Percentiles rank a stretch among this genome's conserved stretches.
Evolutionary conservation across 2,113 vertebrate species (phyloP).

Genomic region (Eulacestoma nigropectus): DNA sequence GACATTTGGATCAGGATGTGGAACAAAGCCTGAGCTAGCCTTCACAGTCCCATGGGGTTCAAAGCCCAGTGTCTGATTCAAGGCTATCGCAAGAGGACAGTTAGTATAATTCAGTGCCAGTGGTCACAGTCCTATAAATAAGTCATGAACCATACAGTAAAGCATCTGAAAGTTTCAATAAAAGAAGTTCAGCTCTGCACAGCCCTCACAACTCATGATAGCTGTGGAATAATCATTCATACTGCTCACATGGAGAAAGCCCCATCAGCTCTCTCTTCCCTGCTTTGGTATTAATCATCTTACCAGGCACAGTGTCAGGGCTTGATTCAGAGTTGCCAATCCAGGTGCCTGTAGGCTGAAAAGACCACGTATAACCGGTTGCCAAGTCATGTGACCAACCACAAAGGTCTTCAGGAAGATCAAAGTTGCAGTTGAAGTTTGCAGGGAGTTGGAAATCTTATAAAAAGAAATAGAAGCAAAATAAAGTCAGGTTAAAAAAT

Average conservation of each 20-base stretch:
- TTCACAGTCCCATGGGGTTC: neutral
- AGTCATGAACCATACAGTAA: neutral
- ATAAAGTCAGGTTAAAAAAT: constrained; percentile 47
- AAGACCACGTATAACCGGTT: constrained; percentile 83
- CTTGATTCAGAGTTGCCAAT: constrained; percentile 73
- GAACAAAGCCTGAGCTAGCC: neutral
- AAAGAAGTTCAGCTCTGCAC: neutral
- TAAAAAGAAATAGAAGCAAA: constrained; percentile 41
- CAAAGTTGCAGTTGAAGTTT: constrained; percentile 93
- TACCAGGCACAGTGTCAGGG: constrained; percentile 70
- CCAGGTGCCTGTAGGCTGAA: constrained; percentile 76
- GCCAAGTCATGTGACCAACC: constrained; percentile 88
- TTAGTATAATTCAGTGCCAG: neutral
- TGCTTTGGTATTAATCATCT: constrained; percentile 8
- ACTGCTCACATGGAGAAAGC: neutral
- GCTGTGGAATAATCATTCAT: neutral
- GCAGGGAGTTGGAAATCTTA: constrained; percentile 73
- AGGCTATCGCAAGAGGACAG: constrained; percentile 8
- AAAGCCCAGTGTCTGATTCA: neutral
- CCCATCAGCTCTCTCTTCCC: neutral
- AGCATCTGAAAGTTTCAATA: neutral
- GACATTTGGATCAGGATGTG: neutral
- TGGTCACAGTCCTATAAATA: neutral
- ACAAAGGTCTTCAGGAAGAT: constrained; percentile 81
- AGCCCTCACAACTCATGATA: neutral